Evolutionary conservation across 1,140 invertebrate species (phyloP), one percentile per base, ranked within the genome.

Genomic region (Leptinotarsa texana): DNA sequence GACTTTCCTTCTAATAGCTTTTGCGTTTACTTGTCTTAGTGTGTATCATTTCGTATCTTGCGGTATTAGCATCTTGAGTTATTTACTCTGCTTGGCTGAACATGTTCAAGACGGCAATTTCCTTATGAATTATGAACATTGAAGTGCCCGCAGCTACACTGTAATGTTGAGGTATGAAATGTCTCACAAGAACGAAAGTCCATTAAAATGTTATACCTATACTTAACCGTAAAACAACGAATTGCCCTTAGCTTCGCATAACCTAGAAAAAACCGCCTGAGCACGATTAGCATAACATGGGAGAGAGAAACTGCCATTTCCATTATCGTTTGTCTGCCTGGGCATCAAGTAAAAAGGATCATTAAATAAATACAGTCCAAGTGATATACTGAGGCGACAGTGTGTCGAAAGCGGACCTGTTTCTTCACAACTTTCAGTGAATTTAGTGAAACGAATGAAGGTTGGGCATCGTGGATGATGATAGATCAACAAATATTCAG

Each of bases 61-160:
- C n/a, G 33, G 51, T 57, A 57, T 57, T 57, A 57, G 17, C 51
- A 57, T 57, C 51, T 57, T 57, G 51, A 57, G n/a, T 57, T 57
- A 57, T 57, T 57, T 57, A 57, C 51, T 57, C 51, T 57, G 51
- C 51, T 57, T 57, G 51, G 15, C 15, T 57, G 51, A 57, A 57
- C 51, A 57, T 57, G 51, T 57, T 57, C 51, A 17, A 57, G 51
- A 8, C 51, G 51, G 51, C n/a, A 57, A 57, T 57, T 57, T 57
- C 13, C 13, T n/a, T 3, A 57, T 57, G 51, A 57, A 57, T 57
- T 57, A 57, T 57, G 51, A 57, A 57, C n/a, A 57, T 13, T n/a
- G 5, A n/a, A 3, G n/a, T 5, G 51, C 51, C 51, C 6, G 51
- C 15, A 18, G 51, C 51, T 4, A 57, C 51, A 18, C 17, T 13